These are phyloP conservation scores for Operophtera brumata DNA, from an alignment of 2,888 invertebrate species.

Conservation along the genomic window DNA sequence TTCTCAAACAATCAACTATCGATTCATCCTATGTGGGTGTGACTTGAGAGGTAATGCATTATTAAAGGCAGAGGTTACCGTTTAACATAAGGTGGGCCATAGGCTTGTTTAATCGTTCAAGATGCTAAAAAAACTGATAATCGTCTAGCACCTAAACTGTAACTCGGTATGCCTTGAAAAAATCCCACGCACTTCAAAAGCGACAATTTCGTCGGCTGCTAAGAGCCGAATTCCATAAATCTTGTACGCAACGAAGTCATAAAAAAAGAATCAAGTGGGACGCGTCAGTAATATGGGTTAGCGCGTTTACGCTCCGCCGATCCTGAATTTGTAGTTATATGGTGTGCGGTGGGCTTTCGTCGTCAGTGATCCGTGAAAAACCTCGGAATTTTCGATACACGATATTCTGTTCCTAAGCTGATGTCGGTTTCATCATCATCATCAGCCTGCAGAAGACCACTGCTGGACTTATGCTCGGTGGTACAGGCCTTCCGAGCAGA, in stretches of 20 bases:
- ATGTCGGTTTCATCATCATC: not conserved
- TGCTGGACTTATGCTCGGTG: too few relatives aligned
- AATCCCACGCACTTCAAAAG: constrained; percentile 4
- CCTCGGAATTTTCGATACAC: constrained; percentile 41
- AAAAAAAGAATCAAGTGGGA: constrained; percentile 34
- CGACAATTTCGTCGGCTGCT: not conserved
- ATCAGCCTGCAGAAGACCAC: too few relatives aligned
- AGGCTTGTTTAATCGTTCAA: too few relatives aligned
- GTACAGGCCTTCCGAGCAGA: too few relatives aligned
- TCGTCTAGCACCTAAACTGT: too few relatives aligned
- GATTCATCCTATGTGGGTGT: too few relatives aligned
- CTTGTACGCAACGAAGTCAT: constrained; percentile 30
- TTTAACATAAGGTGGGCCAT: too few relatives aligned
- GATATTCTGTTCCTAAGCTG: not conserved
- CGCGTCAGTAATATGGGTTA: constrained; percentile 30
- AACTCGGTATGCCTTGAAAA: not conserved
- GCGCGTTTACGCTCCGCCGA: constrained; percentile 33
- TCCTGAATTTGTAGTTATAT: constrained; percentile 33
- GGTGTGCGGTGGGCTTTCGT: constrained; percentile 33
- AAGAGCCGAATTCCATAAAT: constrained; percentile 12
- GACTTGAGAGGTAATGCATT: too few relatives aligned
- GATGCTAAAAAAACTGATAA: too few relatives aligned
- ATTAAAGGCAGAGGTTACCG: too few relatives aligned
- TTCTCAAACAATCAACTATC: too few relatives aligned
- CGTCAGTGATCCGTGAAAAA: constrained; percentile 43